A percentile compares a stretch with the other conserved stretches of the same genome.
Evolutionary conservation across 2,888 invertebrate genomes (phyloP).

Genomic region (Lasioglossum calceatum): DNA sequence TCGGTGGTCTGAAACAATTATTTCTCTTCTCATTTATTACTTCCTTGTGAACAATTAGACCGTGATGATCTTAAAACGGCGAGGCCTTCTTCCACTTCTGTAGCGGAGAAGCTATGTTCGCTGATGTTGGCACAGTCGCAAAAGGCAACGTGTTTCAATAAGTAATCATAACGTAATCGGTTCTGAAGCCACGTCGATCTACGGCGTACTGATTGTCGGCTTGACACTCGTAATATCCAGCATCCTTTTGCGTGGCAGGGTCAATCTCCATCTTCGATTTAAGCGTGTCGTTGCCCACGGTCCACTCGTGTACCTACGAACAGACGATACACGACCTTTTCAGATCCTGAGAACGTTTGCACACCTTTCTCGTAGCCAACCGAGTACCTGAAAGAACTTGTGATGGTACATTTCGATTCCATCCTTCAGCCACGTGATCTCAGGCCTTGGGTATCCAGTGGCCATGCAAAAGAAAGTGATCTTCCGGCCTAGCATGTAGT

Average conservation of each 20-base stretch:
- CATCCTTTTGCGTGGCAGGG: conserved; percentile 90
- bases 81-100: background rate
- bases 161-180: conserved; percentile 87
- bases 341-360: background rate
- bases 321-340: background rate
- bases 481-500: conserved; percentile 91
- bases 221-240: conserved; percentile 90
- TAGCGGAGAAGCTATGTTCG: background rate
- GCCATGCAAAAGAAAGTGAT: conserved; percentile 92
- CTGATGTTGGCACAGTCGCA: no score
- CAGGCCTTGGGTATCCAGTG: conserved; percentile 89
- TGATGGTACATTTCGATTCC: conserved; percentile 91
- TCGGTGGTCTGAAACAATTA: background rate
- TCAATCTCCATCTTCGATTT: conserved; percentile 91
- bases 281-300: conserved; percentile 87
- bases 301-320: conserved; percentile 88
- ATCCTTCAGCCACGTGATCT: conserved; percentile 92
- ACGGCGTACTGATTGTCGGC: conserved; percentile 90
- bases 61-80: background rate
- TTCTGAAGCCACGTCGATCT: conserved; percentile 88
- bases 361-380: background rate
- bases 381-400: conserved; percentile 88
- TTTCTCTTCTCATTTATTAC: background rate
- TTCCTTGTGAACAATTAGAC: conserved; percentile 8
- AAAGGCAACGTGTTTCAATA: conserved; percentile 78